Base-by-base conservation (phyloP, 2,113 vertebrate species). In the Uropsilus gracilis region DNA sequence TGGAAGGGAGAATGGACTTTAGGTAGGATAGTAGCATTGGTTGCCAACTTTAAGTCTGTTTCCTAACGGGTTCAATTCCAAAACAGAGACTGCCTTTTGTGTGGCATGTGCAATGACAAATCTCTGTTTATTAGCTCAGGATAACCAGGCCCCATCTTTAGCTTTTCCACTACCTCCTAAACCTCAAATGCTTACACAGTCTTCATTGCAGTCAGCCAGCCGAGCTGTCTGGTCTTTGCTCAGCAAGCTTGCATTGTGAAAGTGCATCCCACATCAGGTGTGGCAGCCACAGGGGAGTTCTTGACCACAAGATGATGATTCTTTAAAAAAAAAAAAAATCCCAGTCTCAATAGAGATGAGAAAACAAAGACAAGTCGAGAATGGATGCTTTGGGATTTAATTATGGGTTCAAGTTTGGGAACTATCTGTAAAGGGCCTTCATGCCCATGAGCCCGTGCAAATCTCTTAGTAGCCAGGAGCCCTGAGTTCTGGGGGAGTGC, bases 221-320 rank as follows among this genome's bases (percentile, higher is more conserved):
- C 42, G 69, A 24, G 44, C 5, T 7, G 0, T 71, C 9, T 16
- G 73, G 48, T 28, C 57, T 82, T 73, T 28, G n/a, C 6, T 4
- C 0, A 30, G 59, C 22, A 32, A 37, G n/a, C 32, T 63, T 34
- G 11, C 53, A 5, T 5, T 5, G 32, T 22, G 39, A 72, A 26
- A 13, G 34, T 42, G 46, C 37, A 7, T 6, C 12, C 42, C 32
- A 30, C 0, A 10, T 9, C 4, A 1, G 50, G 5, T 59, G 18
- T 32, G 0, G 5, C 22, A 8, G 59, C 42, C 42, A 24, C 28
- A 1, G 0, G 6, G n/a, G 20, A 9, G 20, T 39, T 37, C 8
- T 32, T 2, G 0, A 22, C 22, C 22, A 26, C 37, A 48, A n/a
- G 28, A 30, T 3, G 30, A 32, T 61, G 30, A 0, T 81, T 66